phyloP scores from a whole-genome alignment of 2,888 invertebrate species.

The Anticlea derivata region DNA sequence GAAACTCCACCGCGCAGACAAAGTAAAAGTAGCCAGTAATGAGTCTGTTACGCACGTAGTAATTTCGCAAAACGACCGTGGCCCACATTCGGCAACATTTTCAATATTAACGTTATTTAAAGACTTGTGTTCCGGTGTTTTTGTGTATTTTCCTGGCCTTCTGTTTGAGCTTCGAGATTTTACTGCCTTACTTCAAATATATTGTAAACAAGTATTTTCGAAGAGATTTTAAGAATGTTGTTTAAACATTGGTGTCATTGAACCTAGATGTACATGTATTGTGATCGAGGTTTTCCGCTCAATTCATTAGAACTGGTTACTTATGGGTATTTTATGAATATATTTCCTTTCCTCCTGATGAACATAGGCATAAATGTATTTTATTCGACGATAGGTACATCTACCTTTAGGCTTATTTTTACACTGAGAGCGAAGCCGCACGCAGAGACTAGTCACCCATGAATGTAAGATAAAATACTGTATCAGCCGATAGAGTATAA shows the following conservation, averaged over 20 bases:
- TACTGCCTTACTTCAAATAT: too few relatives aligned
- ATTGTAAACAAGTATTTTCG: too few relatives aligned
- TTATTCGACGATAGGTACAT: too few relatives aligned
- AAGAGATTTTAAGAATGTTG: background rate
- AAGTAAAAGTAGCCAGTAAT: conserved; percentile 52
- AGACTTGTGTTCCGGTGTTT: conserved; percentile 30
- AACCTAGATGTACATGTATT: conserved; percentile 4
- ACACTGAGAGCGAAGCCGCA: background rate
- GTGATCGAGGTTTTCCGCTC: background rate
- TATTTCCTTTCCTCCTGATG: too few relatives aligned
- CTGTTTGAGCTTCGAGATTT: conserved; percentile 3
- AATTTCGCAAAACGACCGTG: conserved; percentile 52
- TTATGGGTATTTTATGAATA: too few relatives aligned
- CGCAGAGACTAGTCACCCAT: background rate
- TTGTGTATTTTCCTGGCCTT: conserved; percentile 7
- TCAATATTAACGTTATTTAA: conserved; percentile 38
- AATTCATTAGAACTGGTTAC: background rate
- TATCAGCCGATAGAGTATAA: conserved; percentile 7
- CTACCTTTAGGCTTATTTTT: too few relatives aligned
- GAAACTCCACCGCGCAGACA: conserved; percentile 25
- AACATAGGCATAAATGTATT: too few relatives aligned
- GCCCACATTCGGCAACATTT: conserved; percentile 50
- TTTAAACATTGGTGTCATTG: conserved; percentile 7
- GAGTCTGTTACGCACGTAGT: conserved; percentile 43
- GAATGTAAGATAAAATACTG: conserved; percentile 14